A percentile compares a stretch with the other conserved stretches of the same genome.
Evolutionary conservation across 2,888 invertebrate species (phyloP).

Genomic region (Acleris literana): DNA sequence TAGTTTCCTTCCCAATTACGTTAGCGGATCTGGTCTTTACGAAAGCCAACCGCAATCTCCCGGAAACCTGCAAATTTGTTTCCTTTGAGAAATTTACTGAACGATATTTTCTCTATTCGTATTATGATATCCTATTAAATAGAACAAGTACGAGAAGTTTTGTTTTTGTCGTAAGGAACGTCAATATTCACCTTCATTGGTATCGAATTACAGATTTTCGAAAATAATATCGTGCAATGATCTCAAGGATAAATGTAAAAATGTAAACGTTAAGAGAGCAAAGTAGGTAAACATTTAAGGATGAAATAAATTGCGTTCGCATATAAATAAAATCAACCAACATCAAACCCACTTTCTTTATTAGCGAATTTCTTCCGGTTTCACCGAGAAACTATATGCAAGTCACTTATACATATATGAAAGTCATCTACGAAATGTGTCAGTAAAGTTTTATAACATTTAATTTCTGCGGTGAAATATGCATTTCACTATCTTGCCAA

Average conservation of each 20-base stretch:
- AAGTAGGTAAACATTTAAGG: too few relatives aligned
- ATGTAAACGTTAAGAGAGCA: too few relatives aligned
- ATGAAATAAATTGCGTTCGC: neutral
- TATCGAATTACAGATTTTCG: too few relatives aligned
- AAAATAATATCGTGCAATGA: too few relatives aligned
- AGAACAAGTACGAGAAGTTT: neutral
- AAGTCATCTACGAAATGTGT: conserved; percentile 34
- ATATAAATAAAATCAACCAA: conserved; percentile 10
- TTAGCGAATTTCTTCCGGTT: conserved; percentile 38
- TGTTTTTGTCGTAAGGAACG: too few relatives aligned
- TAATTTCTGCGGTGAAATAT: conserved; percentile 1
- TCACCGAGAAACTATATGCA: conserved; percentile 33
- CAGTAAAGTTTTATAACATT: conserved; percentile 18
- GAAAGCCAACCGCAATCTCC: conserved; percentile 52
- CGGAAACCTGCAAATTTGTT: conserved; percentile 53
- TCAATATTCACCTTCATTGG: too few relatives aligned
- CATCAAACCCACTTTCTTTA: conserved; percentile 37
- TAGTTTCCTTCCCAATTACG: conserved; percentile 44
- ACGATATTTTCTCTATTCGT: conserved; percentile 25
- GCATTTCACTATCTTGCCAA: conserved; percentile 21
- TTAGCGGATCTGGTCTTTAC: conserved; percentile 47
- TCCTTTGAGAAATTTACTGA: conserved; percentile 56
- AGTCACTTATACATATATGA: conserved; percentile 36
- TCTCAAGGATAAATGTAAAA: too few relatives aligned
- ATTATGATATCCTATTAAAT: neutral